phyloP scores from a whole-genome alignment of 2,113 vertebrate species.

The Gasterosteus nipponicus region DNA sequence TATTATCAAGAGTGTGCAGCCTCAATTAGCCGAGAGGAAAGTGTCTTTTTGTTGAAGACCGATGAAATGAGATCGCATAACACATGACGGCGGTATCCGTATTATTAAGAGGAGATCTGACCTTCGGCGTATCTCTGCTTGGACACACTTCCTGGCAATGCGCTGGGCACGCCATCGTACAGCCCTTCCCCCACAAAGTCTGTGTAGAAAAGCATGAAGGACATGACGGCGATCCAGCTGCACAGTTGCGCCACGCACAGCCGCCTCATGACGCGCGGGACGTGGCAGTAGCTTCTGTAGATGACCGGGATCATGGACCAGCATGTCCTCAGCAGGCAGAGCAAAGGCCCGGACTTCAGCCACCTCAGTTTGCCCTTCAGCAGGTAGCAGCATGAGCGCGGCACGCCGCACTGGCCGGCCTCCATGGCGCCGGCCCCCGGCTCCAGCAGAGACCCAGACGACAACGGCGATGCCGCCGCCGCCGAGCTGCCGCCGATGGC shows the following conservation, averaged over 20 bases:
- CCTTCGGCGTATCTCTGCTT: constrained; percentile 83
- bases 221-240: constrained; percentile 86
- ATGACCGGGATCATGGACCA: constrained; percentile 82
- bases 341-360: constrained; percentile 70
- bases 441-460: constrained; percentile 50
- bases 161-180: constrained; percentile 82
- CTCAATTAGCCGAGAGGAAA: background rate
- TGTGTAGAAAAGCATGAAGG: constrained; percentile 86
- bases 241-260: constrained; percentile 85
- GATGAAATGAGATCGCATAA: background rate
- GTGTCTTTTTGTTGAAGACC: background rate
- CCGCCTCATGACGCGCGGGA: constrained; percentile 80
- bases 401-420: constrained; percentile 49
- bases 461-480: background rate
- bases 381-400: constrained; percentile 72
- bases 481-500: background rate
- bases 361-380: constrained; percentile 73
- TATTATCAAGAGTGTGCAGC: background rate
- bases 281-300: constrained; percentile 83
- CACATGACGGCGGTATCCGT: background rate
- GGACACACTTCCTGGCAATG: constrained; percentile 73
- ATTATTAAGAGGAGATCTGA: constrained; percentile 52
- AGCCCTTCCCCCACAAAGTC: constrained; percentile 85
- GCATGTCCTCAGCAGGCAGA: constrained; percentile 80
- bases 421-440: constrained; percentile 23